These are phyloP conservation scores for Calycopis cecrops DNA, from an alignment of 1,140 invertebrate genomes.

Conservation along the genomic window DNA sequence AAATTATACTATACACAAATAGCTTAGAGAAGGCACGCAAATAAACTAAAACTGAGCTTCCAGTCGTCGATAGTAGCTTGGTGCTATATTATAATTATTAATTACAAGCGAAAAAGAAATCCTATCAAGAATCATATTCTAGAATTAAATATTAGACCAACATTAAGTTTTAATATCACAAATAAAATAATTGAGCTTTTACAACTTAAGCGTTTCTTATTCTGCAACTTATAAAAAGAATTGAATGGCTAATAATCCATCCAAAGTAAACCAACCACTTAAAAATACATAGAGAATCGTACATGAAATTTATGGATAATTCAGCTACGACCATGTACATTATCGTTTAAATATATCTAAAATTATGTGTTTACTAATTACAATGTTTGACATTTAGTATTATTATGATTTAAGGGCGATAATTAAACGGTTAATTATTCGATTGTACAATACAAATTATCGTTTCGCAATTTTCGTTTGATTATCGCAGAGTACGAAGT, in stretches of 20 bases:
- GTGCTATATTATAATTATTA: too few species aligned
- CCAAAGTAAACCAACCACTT: too few species aligned
- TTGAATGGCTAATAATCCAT: neutral
- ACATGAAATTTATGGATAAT: too few species aligned
- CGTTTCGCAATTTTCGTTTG: too few species aligned
- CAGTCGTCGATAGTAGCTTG: constrained; percentile 1
- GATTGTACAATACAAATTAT: constrained; percentile 10
- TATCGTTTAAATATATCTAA: neutral
- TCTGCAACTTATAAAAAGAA: neutral
- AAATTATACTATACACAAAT: constrained; percentile 11
- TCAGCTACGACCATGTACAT: neutral
- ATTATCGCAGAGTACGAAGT: too few species aligned
- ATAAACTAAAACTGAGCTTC: constrained; percentile 26
- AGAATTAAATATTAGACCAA: neutral
- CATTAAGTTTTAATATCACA: constrained; percentile 10
- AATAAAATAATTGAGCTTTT: constrained; percentile 3
- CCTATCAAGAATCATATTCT: too few species aligned
- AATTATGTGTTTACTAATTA: neutral
- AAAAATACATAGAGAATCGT: too few species aligned
- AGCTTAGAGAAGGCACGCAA: constrained; percentile 41
- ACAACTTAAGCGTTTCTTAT: neutral
- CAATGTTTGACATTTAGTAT: too few species aligned
- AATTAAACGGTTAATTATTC: too few species aligned
- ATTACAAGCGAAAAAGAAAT: too few species aligned
- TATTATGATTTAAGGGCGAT: too few species aligned